Evolutionary conservation across 2,113 vertebrate species (phyloP).

Genomic region (Tyrannus savana): DNA sequence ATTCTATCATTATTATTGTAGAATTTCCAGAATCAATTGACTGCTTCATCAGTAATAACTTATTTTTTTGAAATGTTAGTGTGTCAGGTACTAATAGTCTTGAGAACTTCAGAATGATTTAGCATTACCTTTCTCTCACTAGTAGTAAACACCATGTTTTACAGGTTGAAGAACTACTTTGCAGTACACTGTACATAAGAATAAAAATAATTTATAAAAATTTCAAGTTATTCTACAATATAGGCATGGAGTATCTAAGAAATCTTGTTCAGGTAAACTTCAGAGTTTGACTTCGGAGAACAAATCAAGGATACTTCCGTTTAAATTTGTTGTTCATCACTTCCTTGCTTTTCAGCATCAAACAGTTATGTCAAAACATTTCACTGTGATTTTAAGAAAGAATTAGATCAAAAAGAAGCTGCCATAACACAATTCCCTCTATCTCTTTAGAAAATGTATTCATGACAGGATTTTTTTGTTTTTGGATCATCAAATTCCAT

Average conservation of each 20-base stretch:
- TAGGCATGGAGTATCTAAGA: not conserved
- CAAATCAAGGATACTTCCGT: conserved; percentile 8
- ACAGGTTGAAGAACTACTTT: not conserved
- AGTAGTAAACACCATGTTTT: not conserved
- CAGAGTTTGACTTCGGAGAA: conserved; percentile 2
- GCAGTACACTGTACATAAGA: not conserved
- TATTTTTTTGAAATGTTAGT: not conserved
- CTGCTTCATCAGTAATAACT: not conserved
- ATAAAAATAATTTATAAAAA: conserved; percentile 18
- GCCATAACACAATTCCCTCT: not conserved
- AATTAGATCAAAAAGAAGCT: conserved; percentile 22
- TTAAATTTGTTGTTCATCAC: not conserved
- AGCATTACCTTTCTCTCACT: not conserved
- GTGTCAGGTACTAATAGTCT: not conserved
- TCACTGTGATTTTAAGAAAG: conserved; percentile 35
- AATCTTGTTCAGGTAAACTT: conserved; percentile 20
- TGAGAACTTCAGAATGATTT: conserved; percentile 13
- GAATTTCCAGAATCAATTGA: not conserved
- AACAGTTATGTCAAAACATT: conserved; percentile 31
- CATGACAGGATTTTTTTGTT: not conserved
- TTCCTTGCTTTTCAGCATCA: conserved; percentile 16
- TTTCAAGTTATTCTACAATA: not conserved
- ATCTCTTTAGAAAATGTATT: not conserved
- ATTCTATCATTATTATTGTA: not conserved
- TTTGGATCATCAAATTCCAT: not conserved